phyloP scores from a whole-genome alignment of 2,888 invertebrate genomes.

The Caenorhabditis macrosperma region DNA sequence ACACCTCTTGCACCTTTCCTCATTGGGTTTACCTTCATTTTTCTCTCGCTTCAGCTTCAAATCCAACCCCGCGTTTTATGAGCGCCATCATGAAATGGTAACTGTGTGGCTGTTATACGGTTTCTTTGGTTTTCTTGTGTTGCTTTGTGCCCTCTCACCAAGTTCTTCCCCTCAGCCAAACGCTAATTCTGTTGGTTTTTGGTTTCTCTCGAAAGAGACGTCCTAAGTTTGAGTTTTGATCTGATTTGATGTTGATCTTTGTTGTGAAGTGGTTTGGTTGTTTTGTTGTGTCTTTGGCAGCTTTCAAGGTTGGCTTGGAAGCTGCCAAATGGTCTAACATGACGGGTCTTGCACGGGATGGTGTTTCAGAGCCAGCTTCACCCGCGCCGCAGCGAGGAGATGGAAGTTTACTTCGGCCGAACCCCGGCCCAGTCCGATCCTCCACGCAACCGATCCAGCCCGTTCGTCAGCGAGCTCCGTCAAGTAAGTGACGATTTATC shows the following conservation, averaged over 20 bases:
- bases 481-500: slow-evolving; percentile 30
- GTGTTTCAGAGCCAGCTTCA: slow-evolving; percentile 54
- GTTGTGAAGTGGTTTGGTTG: slow-evolving; percentile 36
- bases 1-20: not conserved
- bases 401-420: slow-evolving; percentile 66
- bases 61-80: slow-evolving; percentile 52
- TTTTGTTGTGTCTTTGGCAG: slow-evolving; percentile 22
- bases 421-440: slow-evolving; percentile 51
- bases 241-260: slow-evolving; percentile 15
- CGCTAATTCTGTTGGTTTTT: slow-evolving; percentile 14
- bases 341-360: slow-evolving; percentile 13
- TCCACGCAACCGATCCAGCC: slow-evolving; percentile 46
- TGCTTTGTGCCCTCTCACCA: slow-evolving; percentile 33
- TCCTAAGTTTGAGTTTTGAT: slow-evolving; percentile 8
- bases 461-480: slow-evolving; percentile 68
- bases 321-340: slow-evolving; percentile 11
- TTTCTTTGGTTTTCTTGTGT: slow-evolving; percentile 38
- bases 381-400: slow-evolving; percentile 62
- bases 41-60: slow-evolving; percentile 59
- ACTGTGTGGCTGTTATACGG: slow-evolving; percentile 26
- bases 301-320: not conserved
- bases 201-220: not conserved
- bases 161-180: slow-evolving; percentile 16
- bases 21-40: slow-evolving; percentile 12
- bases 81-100: slow-evolving; percentile 59